A percentile compares a stretch with the other conserved stretches of the same genome.
Conservation (phyloP, 2,888 invertebrate species). For the Apamea sordens region DNA sequence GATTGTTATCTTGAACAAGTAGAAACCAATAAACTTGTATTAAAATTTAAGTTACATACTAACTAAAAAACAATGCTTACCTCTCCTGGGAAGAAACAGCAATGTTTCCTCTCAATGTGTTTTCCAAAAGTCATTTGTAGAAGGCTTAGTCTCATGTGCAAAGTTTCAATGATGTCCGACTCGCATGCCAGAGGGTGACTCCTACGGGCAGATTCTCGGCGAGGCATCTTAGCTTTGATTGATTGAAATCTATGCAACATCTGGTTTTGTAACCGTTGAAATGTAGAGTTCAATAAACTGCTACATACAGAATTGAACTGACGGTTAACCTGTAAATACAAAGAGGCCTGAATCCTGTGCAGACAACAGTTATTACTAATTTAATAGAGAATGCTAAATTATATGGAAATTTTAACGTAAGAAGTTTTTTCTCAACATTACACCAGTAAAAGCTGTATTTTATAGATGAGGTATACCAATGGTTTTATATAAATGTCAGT, state of each 20-base stretch:
- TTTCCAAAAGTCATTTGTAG: constrained; percentile 98
- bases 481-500: background rate
- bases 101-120: constrained; percentile 97
- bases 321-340: constrained; percentile 92
- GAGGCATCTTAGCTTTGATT: constrained; percentile 97
- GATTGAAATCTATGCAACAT: constrained; percentile 96
- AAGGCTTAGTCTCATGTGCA: constrained; percentile 97
- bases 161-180: constrained; percentile 97
- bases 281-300: constrained; percentile 95
- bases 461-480: background rate
- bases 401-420: background rate
- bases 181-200: constrained; percentile 97
- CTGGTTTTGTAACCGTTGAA: constrained; percentile 95
- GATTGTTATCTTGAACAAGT: background rate
- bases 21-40: background rate
- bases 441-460: background rate
- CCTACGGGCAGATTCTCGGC: constrained; percentile 96
- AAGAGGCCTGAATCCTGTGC: constrained; percentile 5
- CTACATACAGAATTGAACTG: constrained; percentile 95
- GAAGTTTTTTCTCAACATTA: background rate
- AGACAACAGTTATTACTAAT: background rate
- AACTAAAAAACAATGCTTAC: constrained; percentile 85
- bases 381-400: background rate
- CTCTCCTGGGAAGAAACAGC: constrained; percentile 98
- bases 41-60: constrained; percentile 1